phyloP scores from a whole-genome alignment of 2,888 invertebrate species.

The Heteromurus nitidus region DNA sequence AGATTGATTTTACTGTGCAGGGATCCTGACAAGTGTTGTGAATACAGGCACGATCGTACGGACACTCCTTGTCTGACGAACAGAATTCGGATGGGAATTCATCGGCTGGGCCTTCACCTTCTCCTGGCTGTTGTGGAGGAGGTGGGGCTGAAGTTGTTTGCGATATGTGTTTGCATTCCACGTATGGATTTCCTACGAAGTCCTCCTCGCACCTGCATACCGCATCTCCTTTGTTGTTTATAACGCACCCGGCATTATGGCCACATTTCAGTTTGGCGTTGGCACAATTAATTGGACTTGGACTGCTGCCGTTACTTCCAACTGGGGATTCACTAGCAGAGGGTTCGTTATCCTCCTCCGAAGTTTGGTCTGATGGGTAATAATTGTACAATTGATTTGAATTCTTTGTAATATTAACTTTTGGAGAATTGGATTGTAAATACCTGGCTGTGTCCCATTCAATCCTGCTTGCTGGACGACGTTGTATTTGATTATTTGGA shows the following conservation, averaged over 20 bases:
- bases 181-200: conserved; percentile 55
- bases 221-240: conserved; percentile 19
- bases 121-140: background rate
- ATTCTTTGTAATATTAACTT: background rate
- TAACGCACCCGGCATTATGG: conserved; percentile 27
- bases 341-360: too few relatives aligned
- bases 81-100: conserved; percentile 1
- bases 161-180: conserved; percentile 28
- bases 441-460: conserved; percentile 24
- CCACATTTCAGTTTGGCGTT: conserved; percentile 31
- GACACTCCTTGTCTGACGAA: conserved; percentile 40
- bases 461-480: conserved; percentile 16
- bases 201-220: conserved; percentile 40
- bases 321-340: too few relatives aligned
- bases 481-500: conserved; percentile 58
- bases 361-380: background rate
- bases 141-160: background rate
- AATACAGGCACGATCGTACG: conserved; percentile 39
- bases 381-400: background rate
- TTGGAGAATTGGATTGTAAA: background rate
- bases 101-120: too few relatives aligned
- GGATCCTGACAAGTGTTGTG: conserved; percentile 55
- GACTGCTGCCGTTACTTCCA: background rate
- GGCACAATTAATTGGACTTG: conserved; percentile 7
- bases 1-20: conserved; percentile 30